Base-by-base conservation (phyloP, 2,113 vertebrate species). In the Grantiella picta region DNA sequence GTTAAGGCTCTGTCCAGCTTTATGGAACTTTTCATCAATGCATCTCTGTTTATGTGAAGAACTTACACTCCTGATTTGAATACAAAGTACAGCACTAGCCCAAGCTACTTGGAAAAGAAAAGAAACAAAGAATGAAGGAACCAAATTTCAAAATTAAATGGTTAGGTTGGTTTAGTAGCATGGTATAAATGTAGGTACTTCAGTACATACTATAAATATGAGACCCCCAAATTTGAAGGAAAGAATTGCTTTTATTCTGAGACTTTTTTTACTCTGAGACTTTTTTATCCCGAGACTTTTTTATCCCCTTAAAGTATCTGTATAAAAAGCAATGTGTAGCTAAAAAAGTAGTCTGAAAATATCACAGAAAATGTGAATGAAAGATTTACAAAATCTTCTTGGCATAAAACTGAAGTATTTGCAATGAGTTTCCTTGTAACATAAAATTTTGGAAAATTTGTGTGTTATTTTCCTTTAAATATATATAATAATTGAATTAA, bases 11-110 rank as follows among this genome's bases (percentile, higher is more conserved):
- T 38, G 23, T 82, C 50, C 40, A 65, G 3, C 28, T 69, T 91
- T 47, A 94, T 50, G 40, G 52, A 95, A 61, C 14, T 91, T 95
- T 82, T 92, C 20, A 93, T 83, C 73, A 93, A 11, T 86, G 57
- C n/a, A 92, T 56, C 42, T 94, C 84, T 87, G 11, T 66, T 94
- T 79, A 78, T 28, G 44, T 91, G 22, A 84, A 89, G 54, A 93
- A 35, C 6, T 57, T 42, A 72, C 10, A 47, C 9, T 94, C 59
- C 23, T 90, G 36, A 87, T 92, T 42, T 60, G 61, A 97, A 96
- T 87, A 78, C 29, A 93, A 23, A 96, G 93, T 86, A 65, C 18
- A 56, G 12, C 15, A 92, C 59, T 45, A 49, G n/a, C 12, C 36
- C 63, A 14, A 96, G 35, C 6, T 73, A 53, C 24, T 29, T 61